Conservation (phyloP, 2,888 invertebrate genomes). For the Phalera bucephala region DNA sequence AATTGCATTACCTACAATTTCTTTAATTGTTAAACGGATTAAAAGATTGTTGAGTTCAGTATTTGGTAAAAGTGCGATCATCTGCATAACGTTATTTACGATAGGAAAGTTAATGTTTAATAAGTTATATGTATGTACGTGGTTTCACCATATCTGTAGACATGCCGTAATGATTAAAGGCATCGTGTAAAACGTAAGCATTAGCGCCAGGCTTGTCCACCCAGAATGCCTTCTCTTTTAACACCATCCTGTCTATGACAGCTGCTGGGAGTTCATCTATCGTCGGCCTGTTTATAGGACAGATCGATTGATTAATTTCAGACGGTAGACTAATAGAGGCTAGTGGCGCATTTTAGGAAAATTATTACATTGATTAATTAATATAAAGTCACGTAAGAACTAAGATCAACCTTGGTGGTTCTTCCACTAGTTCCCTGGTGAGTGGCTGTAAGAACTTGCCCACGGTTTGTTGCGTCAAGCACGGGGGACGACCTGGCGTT, state of each 20-base stretch:
- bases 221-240: constrained; percentile 77
- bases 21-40: too few relatives aligned
- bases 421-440: constrained; percentile 55
- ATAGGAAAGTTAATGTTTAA: too few relatives aligned
- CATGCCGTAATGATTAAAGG: constrained; percentile 67
- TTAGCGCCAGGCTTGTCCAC: constrained; percentile 81
- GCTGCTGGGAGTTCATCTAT: constrained; percentile 69
- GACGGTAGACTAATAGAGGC: too few relatives aligned
- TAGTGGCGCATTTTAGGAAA: too few relatives aligned
- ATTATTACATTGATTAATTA: too few relatives aligned
- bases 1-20: too few relatives aligned
- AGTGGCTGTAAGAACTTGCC: constrained; percentile 73
- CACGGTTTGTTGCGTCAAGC: constrained; percentile 72
- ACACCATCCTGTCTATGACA: constrained; percentile 73
- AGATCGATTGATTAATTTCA: too few relatives aligned
- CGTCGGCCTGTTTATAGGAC: constrained; percentile 44
- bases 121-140: constrained; percentile 41
- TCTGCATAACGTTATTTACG: too few relatives aligned
- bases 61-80: too few relatives aligned
- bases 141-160: constrained; percentile 51
- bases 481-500: constrained; percentile 65
- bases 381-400: too few relatives aligned
- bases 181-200: constrained; percentile 77
- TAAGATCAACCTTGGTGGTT: constrained; percentile 66
- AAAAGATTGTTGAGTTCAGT: too few relatives aligned